Percentiles rank a stretch among this genome's conserved stretches.
These are phyloP conservation scores for Marmota flaviventris DNA, from an alignment of 2,113 vertebrate genomes.

Conservation along the genomic window DNA sequence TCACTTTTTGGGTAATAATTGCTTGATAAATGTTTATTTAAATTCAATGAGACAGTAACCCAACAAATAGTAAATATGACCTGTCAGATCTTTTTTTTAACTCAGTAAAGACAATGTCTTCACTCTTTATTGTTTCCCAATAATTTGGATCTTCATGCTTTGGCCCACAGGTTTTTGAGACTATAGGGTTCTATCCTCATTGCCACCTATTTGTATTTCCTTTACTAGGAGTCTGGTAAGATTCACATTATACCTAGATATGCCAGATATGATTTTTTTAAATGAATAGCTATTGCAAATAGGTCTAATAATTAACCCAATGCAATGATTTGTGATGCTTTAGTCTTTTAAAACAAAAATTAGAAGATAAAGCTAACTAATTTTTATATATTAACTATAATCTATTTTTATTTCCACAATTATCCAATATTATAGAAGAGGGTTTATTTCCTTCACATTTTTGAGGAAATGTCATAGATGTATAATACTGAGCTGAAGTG, in stretches of 20 bases:
- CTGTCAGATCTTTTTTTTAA: neutral
- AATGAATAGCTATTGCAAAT: neutral
- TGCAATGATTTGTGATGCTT: neutral
- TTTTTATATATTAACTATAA: neutral
- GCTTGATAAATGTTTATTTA: neutral
- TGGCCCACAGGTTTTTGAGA: neutral
- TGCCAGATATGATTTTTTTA: neutral
- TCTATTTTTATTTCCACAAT: neutral
- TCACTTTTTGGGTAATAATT: neutral
- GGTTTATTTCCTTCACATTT: neutral
- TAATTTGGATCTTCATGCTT: neutral
- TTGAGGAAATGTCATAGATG: neutral
- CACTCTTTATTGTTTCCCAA: neutral
- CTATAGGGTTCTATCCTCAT: neutral
- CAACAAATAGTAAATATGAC: neutral
- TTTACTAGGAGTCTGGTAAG: neutral
- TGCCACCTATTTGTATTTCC: neutral
- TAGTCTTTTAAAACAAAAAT: constrained; percentile 24
- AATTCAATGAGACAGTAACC: neutral
- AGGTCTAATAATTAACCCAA: neutral
- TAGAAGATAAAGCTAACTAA: neutral
- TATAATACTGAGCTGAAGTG: neutral
- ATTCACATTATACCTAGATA: neutral
- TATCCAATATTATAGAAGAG: neutral
- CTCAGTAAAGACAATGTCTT: neutral